These are phyloP conservation scores for Scaptomyza parva DNA, from an alignment of 2,888 invertebrate genomes.

Conservation along the genomic window DNA sequence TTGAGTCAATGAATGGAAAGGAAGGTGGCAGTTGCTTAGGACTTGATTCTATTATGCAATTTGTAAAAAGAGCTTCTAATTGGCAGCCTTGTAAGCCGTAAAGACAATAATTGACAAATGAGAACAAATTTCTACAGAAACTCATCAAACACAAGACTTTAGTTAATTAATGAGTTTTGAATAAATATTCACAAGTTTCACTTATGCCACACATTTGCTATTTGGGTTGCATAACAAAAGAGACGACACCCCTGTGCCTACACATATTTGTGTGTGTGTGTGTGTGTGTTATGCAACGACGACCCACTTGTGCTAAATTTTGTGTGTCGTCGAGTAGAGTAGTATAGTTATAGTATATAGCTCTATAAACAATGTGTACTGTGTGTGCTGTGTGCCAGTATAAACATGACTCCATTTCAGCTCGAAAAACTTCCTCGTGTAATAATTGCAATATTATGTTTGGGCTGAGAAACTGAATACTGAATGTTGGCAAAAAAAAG, in stretches of 20 bases:
- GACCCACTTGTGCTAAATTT: constrained; percentile 42
- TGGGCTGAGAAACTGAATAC: constrained; percentile 41
- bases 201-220: not conserved
- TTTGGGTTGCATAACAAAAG: not conserved
- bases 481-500: constrained; percentile 36
- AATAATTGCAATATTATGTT: constrained; percentile 64
- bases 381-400: constrained; percentile 7
- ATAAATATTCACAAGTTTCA: not conserved
- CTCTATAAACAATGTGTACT: constrained; percentile 22
- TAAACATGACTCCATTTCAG: constrained; percentile 16
- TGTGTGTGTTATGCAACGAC: constrained; percentile 40
- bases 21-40: not conserved
- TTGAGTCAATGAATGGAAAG: not conserved
- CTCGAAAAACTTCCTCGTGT: constrained; percentile 44
- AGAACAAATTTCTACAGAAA: not conserved
- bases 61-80: constrained; percentile 1
- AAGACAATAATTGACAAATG: not conserved
- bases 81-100: not conserved
- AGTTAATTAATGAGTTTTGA: not conserved
- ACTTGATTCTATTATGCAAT: not conserved
- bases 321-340: not conserved
- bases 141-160: not conserved
- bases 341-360: not conserved
- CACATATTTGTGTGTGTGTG: too few species aligned
- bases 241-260: not conserved